Conservation (phyloP, 2,888 invertebrate species). For the Cybosia mesomella region DNA sequence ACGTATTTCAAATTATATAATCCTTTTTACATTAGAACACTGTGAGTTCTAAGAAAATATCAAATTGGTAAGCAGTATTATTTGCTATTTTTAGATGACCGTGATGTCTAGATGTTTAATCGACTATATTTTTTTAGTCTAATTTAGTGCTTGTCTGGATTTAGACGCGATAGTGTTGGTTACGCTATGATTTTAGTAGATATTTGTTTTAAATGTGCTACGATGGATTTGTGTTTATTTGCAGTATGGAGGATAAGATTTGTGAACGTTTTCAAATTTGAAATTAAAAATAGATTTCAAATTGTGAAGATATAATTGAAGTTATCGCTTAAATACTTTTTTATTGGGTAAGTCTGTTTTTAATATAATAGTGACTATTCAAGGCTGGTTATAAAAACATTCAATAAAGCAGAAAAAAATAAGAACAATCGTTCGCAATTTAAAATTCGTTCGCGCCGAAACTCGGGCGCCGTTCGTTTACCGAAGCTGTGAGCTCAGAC, state of each 20-base stretch:
- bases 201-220: background rate
- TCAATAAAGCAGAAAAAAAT: constrained; percentile 26
- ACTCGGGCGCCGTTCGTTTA: constrained; percentile 56
- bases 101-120: constrained; percentile 42
- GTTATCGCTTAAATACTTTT: background rate
- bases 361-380: background rate
- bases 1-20: no score
- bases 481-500: constrained; percentile 37
- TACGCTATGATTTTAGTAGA: background rate
- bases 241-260: background rate
- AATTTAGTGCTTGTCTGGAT: constrained; percentile 31
- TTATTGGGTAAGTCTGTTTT: background rate
- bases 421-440: constrained; percentile 50
- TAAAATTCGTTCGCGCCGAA: constrained; percentile 61
- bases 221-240: background rate
- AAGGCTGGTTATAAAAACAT: constrained; percentile 3
- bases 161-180: constrained; percentile 16
- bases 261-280: background rate
- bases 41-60: constrained; percentile 41
- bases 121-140: constrained; percentile 35
- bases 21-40: constrained; percentile 11
- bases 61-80: constrained; percentile 34
- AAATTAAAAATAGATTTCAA: background rate
- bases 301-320: background rate
- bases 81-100: constrained; percentile 46